Conservation (phyloP, 2,888 invertebrate genomes). For the Reticulitermes lucifugus region DNA sequence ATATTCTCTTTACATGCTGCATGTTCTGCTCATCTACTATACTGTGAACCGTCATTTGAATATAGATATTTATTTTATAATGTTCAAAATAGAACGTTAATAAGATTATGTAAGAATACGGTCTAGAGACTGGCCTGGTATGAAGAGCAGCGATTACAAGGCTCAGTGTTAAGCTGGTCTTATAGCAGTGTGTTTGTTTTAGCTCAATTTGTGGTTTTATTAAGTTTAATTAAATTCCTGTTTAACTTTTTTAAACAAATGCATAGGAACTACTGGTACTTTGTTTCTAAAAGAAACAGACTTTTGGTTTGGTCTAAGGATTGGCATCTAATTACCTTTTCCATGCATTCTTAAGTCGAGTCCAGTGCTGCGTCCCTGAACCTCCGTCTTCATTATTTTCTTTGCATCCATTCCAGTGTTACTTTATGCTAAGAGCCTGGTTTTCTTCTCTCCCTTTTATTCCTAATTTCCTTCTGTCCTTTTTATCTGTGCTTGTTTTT, state of each 20-base stretch:
- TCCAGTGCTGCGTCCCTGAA: background rate
- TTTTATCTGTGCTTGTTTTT: slow-evolving; percentile 6
- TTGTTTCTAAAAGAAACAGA: slow-evolving; percentile 22
- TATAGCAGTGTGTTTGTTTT: background rate
- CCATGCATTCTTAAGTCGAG: background rate
- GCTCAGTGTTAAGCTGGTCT: background rate
- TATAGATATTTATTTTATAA: no score
- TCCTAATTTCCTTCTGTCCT: slow-evolving; percentile 33
- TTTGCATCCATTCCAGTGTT: background rate
- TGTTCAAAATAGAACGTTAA: no score
- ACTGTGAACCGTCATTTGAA: no score
- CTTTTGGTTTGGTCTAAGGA: slow-evolving; percentile 20
- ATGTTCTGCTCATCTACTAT: no score
- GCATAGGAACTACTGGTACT: background rate
- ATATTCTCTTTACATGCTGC: no score
- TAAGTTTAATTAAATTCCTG: slow-evolving; percentile 14
- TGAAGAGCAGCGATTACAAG: background rate
- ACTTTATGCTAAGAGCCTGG: slow-evolving; percentile 32
- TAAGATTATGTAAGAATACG: no score
- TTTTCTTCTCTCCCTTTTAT: slow-evolving; percentile 34
- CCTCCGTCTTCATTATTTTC: background rate
- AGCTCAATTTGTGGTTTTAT: background rate
- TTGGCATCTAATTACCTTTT: slow-evolving; percentile 28
- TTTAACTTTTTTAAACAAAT: slow-evolving; percentile 8
- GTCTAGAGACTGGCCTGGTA: background rate